Percentiles rank a stretch among this genome's conserved stretches.
Evolutionary conservation across 1,140 invertebrate species (phyloP).

Genomic region (Drosophila oshimai): DNA sequence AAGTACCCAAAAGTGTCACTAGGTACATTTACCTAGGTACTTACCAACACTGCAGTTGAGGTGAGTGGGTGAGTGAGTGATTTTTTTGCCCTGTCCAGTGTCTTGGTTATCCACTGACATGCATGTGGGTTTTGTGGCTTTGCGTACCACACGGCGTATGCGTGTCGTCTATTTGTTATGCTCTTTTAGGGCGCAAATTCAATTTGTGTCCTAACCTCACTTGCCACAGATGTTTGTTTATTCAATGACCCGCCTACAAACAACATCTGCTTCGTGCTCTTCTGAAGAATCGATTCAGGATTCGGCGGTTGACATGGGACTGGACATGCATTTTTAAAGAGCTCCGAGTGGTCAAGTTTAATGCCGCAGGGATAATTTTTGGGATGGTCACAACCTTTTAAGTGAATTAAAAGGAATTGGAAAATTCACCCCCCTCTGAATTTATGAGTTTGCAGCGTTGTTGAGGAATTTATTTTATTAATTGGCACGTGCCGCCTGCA

Average conservation of each 20-base stretch:
- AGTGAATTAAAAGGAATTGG: constrained; percentile 12
- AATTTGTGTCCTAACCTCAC: constrained; percentile 61
- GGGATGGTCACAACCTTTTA: not conserved
- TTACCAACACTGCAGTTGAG: not conserved
- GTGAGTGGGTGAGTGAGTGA: not conserved
- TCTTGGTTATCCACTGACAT: constrained; percentile 62
- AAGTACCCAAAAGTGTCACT: not conserved
- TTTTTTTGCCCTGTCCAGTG: constrained; percentile 40
- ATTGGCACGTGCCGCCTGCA: constrained; percentile 37
- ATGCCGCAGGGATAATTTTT: not conserved
- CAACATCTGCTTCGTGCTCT: not conserved
- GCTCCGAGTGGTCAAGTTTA: not conserved
- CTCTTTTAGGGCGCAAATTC: constrained; percentile 69
- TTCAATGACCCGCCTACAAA: constrained; percentile 21
- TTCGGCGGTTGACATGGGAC: constrained; percentile 6
- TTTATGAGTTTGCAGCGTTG: constrained; percentile 12
- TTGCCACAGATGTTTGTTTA: constrained; percentile 62
- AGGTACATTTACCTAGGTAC: not conserved
- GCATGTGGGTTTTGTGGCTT: constrained; percentile 59
- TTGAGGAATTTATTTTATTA: constrained; percentile 14
- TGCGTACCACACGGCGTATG: constrained; percentile 56
- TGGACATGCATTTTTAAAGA: constrained; percentile 25
- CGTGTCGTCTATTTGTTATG: constrained; percentile 75
- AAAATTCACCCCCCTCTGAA: not conserved
- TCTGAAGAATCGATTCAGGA: constrained; percentile 21